These are phyloP conservation scores for Scaptodrosophila latifasciaeformis DNA, from an alignment of 2,888 invertebrate genomes.

Conservation along the genomic window DNA sequence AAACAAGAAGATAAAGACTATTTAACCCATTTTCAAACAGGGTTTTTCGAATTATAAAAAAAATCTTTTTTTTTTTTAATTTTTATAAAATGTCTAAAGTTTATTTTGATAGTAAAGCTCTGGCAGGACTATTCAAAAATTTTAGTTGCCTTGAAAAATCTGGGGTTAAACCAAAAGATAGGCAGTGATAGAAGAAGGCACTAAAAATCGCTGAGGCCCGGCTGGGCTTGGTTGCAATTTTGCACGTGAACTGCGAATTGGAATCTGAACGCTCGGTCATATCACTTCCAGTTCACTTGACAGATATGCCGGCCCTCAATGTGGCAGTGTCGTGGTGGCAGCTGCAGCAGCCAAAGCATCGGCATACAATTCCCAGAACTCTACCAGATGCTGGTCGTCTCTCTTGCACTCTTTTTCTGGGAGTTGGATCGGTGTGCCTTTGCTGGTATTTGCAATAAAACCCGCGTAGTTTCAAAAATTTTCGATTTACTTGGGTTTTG, in stretches of 20 bases:
- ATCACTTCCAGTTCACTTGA: conserved; percentile 69
- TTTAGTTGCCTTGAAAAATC: too few relatives aligned
- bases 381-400: conserved; percentile 34
- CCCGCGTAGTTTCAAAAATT: conserved; percentile 27
- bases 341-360: conserved; percentile 30
- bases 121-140: too few relatives aligned
- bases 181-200: background rate
- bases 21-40: too few relatives aligned
- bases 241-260: conserved; percentile 64
- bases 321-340: conserved; percentile 23
- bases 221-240: conserved; percentile 65
- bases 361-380: conserved; percentile 34
- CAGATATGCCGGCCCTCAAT: conserved; percentile 48
- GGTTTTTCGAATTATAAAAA: too few relatives aligned
- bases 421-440: conserved; percentile 3
- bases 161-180: too few relatives aligned
- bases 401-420: background rate
- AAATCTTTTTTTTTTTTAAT: too few relatives aligned
- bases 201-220: background rate
- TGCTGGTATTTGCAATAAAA: background rate
- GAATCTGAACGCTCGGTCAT: conserved; percentile 34
- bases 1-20: background rate
- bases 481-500: conserved; percentile 13
- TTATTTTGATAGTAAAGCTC: too few relatives aligned
- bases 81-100: too few relatives aligned